Evolutionary conservation across 1,140 invertebrate species (phyloP).

Genomic region (Drosophila simulans): DNA sequence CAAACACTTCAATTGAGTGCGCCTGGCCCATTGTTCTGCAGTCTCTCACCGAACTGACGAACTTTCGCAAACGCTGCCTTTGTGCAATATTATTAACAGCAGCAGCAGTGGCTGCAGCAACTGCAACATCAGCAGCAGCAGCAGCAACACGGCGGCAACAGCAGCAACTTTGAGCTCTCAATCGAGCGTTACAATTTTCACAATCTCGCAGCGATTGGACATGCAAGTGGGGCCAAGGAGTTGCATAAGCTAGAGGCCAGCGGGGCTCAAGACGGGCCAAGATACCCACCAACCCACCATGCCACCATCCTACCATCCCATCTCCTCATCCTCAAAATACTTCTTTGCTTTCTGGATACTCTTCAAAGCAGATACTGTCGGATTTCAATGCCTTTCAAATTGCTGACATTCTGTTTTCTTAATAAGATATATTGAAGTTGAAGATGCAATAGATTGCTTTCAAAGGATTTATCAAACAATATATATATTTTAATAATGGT

Average conservation of each 20-base stretch:
- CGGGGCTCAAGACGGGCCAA: constrained; percentile 9
- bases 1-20: constrained; percentile 67
- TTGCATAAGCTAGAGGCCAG: constrained; percentile 66
- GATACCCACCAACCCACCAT: constrained; percentile 2
- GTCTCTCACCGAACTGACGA: constrained; percentile 58
- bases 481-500: no score
- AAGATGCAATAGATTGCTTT: no score
- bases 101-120: constrained; percentile 31
- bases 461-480: no score
- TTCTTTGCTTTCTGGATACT: constrained; percentile 8
- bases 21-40: constrained; percentile 72
- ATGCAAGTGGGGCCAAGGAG: constrained; percentile 70
- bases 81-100: constrained; percentile 82
- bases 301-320: constrained; percentile 2
- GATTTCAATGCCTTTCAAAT: no score
- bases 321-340: background rate
- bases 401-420: no score
- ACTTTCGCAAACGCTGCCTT: constrained; percentile 72
- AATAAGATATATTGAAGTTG: no score
- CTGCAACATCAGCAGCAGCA: constrained; percentile 45
- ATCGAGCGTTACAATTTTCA: constrained; percentile 83
- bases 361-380: background rate
- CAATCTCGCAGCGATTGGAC: constrained; percentile 79
- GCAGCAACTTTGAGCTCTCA: constrained; percentile 76
- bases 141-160: constrained; percentile 40